Percentiles rank a stretch among this genome's conserved stretches.
Conservation (phyloP, 2,797 vertebrate species). For the Ciconia nigra region DNA sequence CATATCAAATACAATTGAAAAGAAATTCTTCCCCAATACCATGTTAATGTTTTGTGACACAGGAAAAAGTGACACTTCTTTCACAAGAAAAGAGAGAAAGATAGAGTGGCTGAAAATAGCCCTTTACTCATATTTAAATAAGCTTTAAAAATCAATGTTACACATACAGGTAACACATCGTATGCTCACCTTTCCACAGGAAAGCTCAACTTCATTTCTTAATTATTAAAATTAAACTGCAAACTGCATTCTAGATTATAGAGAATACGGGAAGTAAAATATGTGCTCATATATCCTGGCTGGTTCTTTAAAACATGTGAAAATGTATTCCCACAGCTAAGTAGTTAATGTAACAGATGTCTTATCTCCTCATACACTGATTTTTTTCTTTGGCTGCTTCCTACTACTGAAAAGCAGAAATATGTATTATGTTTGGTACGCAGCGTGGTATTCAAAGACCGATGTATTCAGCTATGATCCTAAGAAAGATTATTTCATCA, state of each 20-base stretch:
- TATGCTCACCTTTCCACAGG: not conserved
- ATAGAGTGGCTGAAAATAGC: not conserved
- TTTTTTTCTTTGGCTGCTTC: not conserved
- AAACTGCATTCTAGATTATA: not conserved
- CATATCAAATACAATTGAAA: not conserved
- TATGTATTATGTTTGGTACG: not conserved
- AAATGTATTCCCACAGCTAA: not conserved
- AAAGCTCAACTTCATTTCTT: not conserved
- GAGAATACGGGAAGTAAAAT: not conserved
- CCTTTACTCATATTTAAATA: not conserved
- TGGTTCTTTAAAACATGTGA: not conserved
- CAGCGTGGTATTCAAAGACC: not conserved
- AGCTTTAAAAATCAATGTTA: not conserved
- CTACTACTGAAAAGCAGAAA: not conserved
- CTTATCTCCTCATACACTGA: not conserved
- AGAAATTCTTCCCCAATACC: not conserved
- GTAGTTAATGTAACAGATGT: not conserved
- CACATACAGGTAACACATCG: not conserved
- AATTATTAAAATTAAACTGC: not conserved
- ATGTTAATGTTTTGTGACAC: not conserved
- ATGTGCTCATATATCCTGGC: not conserved
- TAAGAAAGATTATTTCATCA: not conserved
- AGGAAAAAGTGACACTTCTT: not conserved
- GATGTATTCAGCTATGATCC: not conserved
- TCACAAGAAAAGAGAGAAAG: not conserved